These are phyloP conservation scores for Clarias laeviceps DNA, from an alignment of 2,797 vertebrate species.

Conservation along the genomic window DNA sequence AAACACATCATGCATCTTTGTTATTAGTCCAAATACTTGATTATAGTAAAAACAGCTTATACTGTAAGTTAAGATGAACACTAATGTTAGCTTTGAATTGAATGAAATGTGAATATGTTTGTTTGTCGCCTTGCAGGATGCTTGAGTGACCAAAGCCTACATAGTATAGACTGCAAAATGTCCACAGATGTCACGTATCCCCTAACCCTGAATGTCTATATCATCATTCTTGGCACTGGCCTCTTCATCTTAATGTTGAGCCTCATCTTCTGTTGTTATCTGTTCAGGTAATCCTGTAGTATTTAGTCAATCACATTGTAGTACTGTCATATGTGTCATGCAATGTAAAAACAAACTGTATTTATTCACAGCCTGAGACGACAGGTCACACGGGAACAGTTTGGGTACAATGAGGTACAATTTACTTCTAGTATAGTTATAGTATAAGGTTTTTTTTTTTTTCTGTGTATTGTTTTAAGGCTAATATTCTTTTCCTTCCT, in stretches of 20 bases:
- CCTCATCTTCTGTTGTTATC: constrained; percentile 81
- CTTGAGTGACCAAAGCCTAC: constrained; percentile 61
- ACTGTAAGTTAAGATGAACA: background rate
- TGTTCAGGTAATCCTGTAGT: constrained; percentile 73
- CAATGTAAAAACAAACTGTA: constrained; percentile 18
- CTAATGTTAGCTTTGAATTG: background rate
- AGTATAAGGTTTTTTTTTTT: background rate
- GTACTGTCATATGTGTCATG: background rate
- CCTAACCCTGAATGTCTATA: constrained; percentile 77
- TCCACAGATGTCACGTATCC: constrained; percentile 66
- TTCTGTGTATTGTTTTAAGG: background rate
- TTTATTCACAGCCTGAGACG: constrained; percentile 70
- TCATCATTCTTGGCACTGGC: constrained; percentile 77
- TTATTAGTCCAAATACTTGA: background rate
- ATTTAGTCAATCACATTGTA: background rate
- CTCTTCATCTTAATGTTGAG: constrained; percentile 80
- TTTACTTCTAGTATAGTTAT: background rate
- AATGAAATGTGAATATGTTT: constrained; percentile 12
- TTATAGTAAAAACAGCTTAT: background rate
- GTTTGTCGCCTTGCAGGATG: constrained; percentile 60
- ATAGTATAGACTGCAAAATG: constrained; percentile 68
- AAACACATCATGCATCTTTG: background rate
- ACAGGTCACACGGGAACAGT: constrained; percentile 72
- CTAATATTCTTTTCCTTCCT: constrained; percentile 1
- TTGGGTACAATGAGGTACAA: constrained; percentile 78